A percentile compares a stretch with the other conserved stretches of the same genome.
These are phyloP conservation scores for Drosophila greeni DNA, from an alignment of 2,888 invertebrate genomes.

Conservation along the genomic window DNA sequence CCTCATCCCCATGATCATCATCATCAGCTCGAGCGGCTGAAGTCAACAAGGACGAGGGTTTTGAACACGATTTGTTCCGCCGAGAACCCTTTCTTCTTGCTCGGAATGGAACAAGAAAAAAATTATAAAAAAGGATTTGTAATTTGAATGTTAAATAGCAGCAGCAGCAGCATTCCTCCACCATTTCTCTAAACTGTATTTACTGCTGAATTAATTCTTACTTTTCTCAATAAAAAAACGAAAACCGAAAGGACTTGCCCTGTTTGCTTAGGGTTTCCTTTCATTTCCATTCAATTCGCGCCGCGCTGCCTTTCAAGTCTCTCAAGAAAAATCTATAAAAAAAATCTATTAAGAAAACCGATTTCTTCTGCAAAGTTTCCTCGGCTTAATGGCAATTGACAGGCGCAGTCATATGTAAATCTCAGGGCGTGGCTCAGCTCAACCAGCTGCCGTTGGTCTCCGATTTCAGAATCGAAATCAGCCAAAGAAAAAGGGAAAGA, in stretches of 20 bases:
- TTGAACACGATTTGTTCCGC: constrained; percentile 28
- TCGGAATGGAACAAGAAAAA: background rate
- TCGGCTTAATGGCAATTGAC: constrained; percentile 54
- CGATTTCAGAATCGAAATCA: constrained; percentile 55
- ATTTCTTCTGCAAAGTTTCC: constrained; percentile 54
- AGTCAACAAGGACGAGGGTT: constrained; percentile 58
- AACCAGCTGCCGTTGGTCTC: constrained; percentile 59
- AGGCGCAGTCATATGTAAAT: constrained; percentile 68
- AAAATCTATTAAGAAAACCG: constrained; percentile 41
- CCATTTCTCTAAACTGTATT: constrained; percentile 62
- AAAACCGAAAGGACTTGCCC: constrained; percentile 46
- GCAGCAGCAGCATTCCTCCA: constrained; percentile 39
- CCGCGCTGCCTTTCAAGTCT: constrained; percentile 36
- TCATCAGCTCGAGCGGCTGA: constrained; percentile 64
- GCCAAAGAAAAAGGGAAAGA: constrained; percentile 21
- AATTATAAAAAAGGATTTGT: constrained; percentile 59
- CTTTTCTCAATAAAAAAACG: constrained; percentile 46
- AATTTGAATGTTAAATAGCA: constrained; percentile 73
- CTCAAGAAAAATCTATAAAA: constrained; percentile 34
- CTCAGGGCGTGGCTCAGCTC: constrained; percentile 55
- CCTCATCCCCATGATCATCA: constrained; percentile 2
- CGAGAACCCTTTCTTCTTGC: constrained; percentile 24
- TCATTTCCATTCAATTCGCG: constrained; percentile 37
- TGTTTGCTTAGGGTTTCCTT: constrained; percentile 48
- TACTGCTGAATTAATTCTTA: constrained; percentile 72